Base-by-base conservation (phyloP, 2,797 vertebrate species). In the Lutjanus campechanus region DNA sequence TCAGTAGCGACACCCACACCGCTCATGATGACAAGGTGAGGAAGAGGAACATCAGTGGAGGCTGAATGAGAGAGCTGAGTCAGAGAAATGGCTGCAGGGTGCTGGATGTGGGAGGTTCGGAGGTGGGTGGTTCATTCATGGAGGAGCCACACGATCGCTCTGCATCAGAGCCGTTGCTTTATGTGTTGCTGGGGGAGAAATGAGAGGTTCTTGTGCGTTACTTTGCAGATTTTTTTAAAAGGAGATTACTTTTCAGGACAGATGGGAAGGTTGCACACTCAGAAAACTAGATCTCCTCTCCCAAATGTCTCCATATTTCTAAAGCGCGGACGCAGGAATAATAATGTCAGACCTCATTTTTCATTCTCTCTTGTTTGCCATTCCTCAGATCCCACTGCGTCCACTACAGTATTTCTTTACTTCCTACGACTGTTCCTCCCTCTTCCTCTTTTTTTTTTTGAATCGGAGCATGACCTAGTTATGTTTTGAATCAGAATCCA, bases 1-100 rank as follows among this genome's bases (percentile, higher is more conserved):
- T 84, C 77, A 51, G 66, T 43, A 65, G 54, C 29, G 61, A 87
- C 81, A 56, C 91, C 91, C 87, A 91, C 90, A 56, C 40, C 51
- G 63, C 81, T 89, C 80, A 83, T 82, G 79, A 85, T 87, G 85
- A 88, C 87, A 89, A 73, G 87, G 86, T 88, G 88, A 84, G 75
- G 78, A 84, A 85, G 79, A 87, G 79, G 76, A 91, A 59, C 67
- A 74, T 85, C 67, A 77, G 84, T 65, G 77, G 79, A 90, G 88
- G 83, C 88, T 90, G 91, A 91, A 87, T 91, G 89, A 82, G 77
- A 82, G 84, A 71, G 89, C 68, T 92, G 90, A 91, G 92, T 93
- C 91, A 92, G 88, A 90, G 79, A 81, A 89, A 87, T 88, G 86
- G 81, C 92, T 89, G 73, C 82, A 73, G 86, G 87, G 74, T 77